These are phyloP conservation scores for Eriosoma lanigerum DNA, from an alignment of 1,140 invertebrate genomes.

Conservation along the genomic window DNA sequence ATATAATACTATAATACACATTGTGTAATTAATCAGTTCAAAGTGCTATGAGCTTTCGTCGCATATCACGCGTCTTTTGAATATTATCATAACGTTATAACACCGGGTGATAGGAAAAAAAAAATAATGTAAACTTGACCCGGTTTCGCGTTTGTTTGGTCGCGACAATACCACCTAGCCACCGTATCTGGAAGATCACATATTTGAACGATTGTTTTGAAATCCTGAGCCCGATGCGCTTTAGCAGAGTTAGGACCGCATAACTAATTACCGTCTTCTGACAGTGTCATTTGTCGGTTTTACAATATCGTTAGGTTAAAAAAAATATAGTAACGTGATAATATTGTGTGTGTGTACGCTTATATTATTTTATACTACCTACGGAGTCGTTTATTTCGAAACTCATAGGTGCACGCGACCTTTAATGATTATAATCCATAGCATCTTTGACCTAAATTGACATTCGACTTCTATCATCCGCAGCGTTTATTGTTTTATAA, in stretches of 20 bases:
- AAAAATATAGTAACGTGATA: too few species aligned
- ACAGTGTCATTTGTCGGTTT: constrained; percentile 10
- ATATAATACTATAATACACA: too few species aligned
- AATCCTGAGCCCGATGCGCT: too few species aligned
- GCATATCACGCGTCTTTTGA: too few species aligned
- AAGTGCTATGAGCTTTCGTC: too few species aligned
- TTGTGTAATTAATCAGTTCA: too few species aligned
- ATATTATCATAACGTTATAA: too few species aligned
- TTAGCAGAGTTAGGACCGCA: too few species aligned
- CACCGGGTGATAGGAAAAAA: too few species aligned
- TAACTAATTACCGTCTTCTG: not conserved
- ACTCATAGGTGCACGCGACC: not conserved
- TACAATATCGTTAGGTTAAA: not conserved
- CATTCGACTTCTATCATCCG: not conserved
- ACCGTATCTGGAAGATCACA: not conserved
- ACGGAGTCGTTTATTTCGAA: not conserved
- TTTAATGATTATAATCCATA: not conserved
- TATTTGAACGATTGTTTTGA: constrained; percentile 16
- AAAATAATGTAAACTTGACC: constrained; percentile 1
- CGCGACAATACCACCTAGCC: constrained; percentile 9
- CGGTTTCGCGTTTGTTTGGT: constrained; percentile 10
- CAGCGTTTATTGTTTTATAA: not conserved
- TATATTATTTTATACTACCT: too few species aligned
- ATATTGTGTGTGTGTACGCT: too few species aligned
- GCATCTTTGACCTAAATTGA: not conserved